Percentiles rank a stretch among this genome's conserved stretches.
These are phyloP conservation scores for Drosophila teissieri DNA, from an alignment of 1,140 invertebrate species.

Conservation along the genomic window DNA sequence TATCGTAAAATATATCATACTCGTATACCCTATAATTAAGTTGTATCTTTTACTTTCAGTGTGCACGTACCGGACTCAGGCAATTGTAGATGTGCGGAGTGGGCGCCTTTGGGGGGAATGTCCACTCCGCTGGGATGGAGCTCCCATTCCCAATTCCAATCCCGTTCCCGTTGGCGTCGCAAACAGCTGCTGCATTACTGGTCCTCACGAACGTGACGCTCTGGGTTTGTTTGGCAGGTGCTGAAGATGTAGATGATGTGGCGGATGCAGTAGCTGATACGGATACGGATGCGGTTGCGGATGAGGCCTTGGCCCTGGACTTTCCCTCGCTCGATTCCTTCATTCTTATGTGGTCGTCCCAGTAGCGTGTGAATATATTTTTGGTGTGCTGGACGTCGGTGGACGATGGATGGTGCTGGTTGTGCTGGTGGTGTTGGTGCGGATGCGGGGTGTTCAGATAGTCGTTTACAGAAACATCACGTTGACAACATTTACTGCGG, in stretches of 20 bases:
- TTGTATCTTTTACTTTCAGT: not conserved
- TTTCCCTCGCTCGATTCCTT: slow-evolving; percentile 36
- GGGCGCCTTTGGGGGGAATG: slow-evolving; percentile 90
- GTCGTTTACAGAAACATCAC: slow-evolving; percentile 87
- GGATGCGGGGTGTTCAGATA: slow-evolving; percentile 84
- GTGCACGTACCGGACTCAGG: slow-evolving; percentile 89
- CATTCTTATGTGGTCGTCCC: slow-evolving; percentile 53
- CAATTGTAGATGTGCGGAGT: slow-evolving; percentile 90
- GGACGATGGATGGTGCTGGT: slow-evolving; percentile 40
- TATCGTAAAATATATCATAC: too few relatives aligned
- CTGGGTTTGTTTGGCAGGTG: slow-evolving; percentile 51
- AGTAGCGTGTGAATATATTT: slow-evolving; percentile 75
- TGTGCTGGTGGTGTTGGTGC: slow-evolving; percentile 31
- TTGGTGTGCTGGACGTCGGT: slow-evolving; percentile 85
- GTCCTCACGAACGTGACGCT: slow-evolving; percentile 64
- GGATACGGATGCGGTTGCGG: slow-evolving; percentile 3
- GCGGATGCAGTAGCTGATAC: slow-evolving; percentile 1
- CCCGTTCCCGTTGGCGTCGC: slow-evolving; percentile 33
- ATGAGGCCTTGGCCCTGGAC: slow-evolving; percentile 26
- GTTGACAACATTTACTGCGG: slow-evolving; percentile 93
- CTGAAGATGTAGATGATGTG: slow-evolving; percentile 7
- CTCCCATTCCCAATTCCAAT: slow-evolving; percentile 13
- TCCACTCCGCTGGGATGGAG: slow-evolving; percentile 86
- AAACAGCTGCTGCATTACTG: slow-evolving; percentile 29
- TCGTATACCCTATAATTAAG: not conserved